A percentile compares a stretch with the other conserved stretches of the same genome.
phyloP scores from a whole-genome alignment of 30 jellyfish, hydroid and myxozoan genomes.

The Nemopilema nomurai region DNA sequence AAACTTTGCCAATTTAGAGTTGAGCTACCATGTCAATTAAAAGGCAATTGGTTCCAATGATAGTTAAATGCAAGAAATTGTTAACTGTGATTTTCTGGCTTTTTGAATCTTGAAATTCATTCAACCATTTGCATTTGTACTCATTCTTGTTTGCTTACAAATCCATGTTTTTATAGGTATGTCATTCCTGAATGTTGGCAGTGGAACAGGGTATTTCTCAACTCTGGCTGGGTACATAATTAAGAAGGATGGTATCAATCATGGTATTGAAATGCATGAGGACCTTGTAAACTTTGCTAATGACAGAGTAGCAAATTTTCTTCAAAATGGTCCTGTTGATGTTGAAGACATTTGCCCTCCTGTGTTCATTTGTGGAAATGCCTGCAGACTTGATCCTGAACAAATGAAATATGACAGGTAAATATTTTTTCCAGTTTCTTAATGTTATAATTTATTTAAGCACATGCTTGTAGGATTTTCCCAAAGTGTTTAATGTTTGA shows the following conservation, averaged over 20 bases:
- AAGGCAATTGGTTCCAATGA: no score
- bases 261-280: slow-evolving; percentile 89
- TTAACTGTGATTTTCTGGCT: no score
- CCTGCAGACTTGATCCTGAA: slow-evolving; percentile 86
- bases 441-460: neutral
- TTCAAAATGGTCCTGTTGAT: slow-evolving; percentile 69
- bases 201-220: slow-evolving; percentile 98
- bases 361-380: slow-evolving; percentile 81
- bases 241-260: slow-evolving; percentile 85
- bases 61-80: no score
- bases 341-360: slow-evolving; percentile 89
- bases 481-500: neutral
- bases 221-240: slow-evolving; percentile 86
- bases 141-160: no score
- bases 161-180: slow-evolving; percentile 63
- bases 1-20: no score
- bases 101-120: no score
- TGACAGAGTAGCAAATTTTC: slow-evolving; percentile 60
- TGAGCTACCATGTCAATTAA: no score
- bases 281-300: slow-evolving; percentile 86
- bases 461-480: neutral
- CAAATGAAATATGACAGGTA: slow-evolving; percentile 97
- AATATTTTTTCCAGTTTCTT: neutral
- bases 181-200: slow-evolving; percentile 95
- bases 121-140: no score